Evolutionary conservation across 1,140 invertebrate species (phyloP).

Genomic region (Parapsyche elsis): DNA sequence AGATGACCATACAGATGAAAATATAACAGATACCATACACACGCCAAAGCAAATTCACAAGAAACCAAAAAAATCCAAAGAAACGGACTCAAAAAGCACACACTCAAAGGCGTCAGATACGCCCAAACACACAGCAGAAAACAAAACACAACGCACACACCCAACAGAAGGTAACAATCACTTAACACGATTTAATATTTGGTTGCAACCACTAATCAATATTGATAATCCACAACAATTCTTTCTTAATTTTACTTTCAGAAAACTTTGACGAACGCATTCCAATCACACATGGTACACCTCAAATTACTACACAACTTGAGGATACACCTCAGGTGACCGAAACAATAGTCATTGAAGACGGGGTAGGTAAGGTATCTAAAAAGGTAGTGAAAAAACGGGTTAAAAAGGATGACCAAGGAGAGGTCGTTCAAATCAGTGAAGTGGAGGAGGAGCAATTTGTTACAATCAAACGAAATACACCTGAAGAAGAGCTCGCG

Average conservation of each 20-base stretch:
- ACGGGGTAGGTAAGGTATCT: constrained; percentile 54
- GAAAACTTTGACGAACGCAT: constrained; percentile 24
- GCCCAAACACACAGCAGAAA: neutral
- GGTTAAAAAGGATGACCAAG: constrained; percentile 59
- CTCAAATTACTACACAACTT: constrained; percentile 12
- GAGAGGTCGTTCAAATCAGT: constrained; percentile 60
- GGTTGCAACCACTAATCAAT: neutral
- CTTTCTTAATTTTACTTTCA: constrained; percentile 26
- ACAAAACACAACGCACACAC: neutral
- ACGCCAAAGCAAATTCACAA: constrained; percentile 60
- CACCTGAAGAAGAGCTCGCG: constrained; percentile 50
- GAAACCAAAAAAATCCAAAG: neutral
- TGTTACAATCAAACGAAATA: constrained; percentile 47
- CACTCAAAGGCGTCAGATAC: constrained; percentile 24
- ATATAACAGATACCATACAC: constrained; percentile 58
- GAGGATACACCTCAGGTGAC: constrained; percentile 49
- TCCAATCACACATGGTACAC: constrained; percentile 19
- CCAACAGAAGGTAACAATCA: constrained; percentile 43
- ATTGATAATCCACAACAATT: constrained; percentile 31
- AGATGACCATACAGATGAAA: constrained; percentile 51
- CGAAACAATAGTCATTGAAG: constrained; percentile 31
- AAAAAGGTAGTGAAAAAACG: constrained; percentile 58
- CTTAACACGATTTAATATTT: neutral
- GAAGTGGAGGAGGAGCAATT: constrained; percentile 57
- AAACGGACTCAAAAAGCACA: constrained; percentile 16